phyloP scores from a whole-genome alignment of 2,888 invertebrate species.

The Phyllotreta cruciferae region DNA sequence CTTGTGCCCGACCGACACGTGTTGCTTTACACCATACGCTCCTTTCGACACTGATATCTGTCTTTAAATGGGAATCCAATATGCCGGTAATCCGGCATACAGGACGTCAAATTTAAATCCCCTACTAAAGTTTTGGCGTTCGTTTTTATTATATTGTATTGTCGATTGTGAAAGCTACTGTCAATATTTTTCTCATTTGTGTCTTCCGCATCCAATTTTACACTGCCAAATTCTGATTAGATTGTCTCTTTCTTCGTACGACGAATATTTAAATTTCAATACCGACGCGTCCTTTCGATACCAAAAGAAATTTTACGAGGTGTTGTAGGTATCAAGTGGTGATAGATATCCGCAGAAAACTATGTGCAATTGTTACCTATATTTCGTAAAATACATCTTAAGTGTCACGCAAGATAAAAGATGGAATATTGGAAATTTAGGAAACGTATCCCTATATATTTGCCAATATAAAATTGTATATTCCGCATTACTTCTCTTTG shows the following conservation, averaged over 20 bases:
- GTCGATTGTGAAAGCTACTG: constrained; percentile 11
- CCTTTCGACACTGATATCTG: constrained; percentile 31
- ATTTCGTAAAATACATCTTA: too few relatives aligned
- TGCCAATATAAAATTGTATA: too few relatives aligned
- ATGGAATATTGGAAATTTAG: too few relatives aligned
- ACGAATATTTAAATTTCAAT: background rate
- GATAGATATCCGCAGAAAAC: too few relatives aligned
- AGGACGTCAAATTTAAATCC: constrained; percentile 17
- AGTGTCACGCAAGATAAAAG: too few relatives aligned
- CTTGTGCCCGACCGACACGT: constrained; percentile 32
- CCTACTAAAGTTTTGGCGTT: constrained; percentile 13
- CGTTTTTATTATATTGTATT: constrained; percentile 8
- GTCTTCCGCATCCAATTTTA: constrained; percentile 4
- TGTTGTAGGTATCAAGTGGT: too few relatives aligned
- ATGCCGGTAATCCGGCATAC: constrained; percentile 19
- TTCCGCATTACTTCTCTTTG: too few relatives aligned
- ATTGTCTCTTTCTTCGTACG: constrained; percentile 2
- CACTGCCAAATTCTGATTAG: constrained; percentile 12
- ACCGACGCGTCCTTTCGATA: background rate
- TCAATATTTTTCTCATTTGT: constrained; percentile 6
- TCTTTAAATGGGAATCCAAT: constrained; percentile 31
- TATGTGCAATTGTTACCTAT: too few relatives aligned
- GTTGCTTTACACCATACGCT: constrained; percentile 33
- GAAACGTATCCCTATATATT: too few relatives aligned
- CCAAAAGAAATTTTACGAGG: too few relatives aligned